A percentile compares a stretch with the other conserved stretches of the same genome.
phyloP scores from a whole-genome alignment of 2,888 invertebrate genomes.

The Andrena minutula region DNA sequence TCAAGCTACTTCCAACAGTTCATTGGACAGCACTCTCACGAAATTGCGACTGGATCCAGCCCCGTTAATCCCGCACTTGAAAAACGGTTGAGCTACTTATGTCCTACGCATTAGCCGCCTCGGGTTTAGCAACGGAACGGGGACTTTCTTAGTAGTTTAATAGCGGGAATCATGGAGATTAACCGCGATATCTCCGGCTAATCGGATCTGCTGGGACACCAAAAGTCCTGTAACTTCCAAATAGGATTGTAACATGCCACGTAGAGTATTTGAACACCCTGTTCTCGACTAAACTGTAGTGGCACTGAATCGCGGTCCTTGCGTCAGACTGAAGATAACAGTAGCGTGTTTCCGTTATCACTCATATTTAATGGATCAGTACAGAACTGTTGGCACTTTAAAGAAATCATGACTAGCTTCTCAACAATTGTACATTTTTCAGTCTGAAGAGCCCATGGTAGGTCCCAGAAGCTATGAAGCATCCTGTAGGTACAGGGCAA shows the following conservation, averaged over 20 bases:
- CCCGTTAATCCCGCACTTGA: neutral
- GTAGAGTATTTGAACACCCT: neutral
- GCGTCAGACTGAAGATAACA: too few species aligned
- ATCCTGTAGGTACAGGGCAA: neutral
- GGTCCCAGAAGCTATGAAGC: neutral
- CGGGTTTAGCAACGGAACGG: neutral
- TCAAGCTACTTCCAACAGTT: constrained; percentile 7
- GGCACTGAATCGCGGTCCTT: neutral
- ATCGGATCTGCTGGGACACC: constrained; percentile 5
- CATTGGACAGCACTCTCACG: constrained; percentile 1
- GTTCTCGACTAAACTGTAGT: neutral
- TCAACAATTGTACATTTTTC: neutral
- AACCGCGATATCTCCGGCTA: neutral
- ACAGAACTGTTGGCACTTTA: too few species aligned
- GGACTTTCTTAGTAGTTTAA: constrained; percentile 11
- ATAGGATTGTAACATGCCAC: neutral
- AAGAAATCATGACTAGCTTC: neutral
- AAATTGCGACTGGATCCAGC: constrained; percentile 2
- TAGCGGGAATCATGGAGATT: neutral
- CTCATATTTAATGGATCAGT: too few species aligned
- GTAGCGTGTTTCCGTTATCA: too few species aligned
- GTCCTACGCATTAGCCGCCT: neutral
- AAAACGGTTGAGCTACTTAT: constrained; percentile 4
- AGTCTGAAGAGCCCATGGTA: neutral
- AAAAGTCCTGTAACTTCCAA: constrained; percentile 6